Evolutionary conservation across 2,113 vertebrate genomes (phyloP), one percentile per base, ranked within the genome.

Genomic region (Asarcornis scutulata): DNA sequence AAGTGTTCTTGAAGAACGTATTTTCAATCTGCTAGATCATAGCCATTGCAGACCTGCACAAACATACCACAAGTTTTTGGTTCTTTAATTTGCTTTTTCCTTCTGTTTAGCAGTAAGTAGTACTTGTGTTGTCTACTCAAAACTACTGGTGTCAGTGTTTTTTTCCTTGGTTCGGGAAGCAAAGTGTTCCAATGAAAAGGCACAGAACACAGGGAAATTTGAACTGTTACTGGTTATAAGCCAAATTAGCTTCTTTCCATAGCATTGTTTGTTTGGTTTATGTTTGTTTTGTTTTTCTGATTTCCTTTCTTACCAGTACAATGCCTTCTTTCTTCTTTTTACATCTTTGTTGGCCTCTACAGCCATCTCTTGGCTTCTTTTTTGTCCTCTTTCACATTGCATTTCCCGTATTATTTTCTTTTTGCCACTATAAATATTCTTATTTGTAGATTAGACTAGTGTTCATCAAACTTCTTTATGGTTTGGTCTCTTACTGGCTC

Each of bases 391-490:
- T 83, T 76, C 36, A 76, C 88, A 66, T n/a, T 85, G 75, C 48
- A 85, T 95, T 91, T 87, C 11, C 3, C 11, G 71, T 94, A 66
- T 77, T 95, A 38, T 80, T 95, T 83, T 95, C 56, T 25, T 64
- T 74, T 50, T 94, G n/a, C 80, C 66, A 55, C 36, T 95, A 89
- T 52, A 91, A 40, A 80, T 92, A 64, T 85, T 87, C 62, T 92
- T 2, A 1, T 91, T 74, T 93, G 10, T 76, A 62, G 53, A 48
- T 88, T 83, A 91, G 63, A 50, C 36, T 44, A 44, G 17, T 25
- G 62, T 83, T 96, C 58, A 58, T 91, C 85, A 88, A 84, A 87
- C 58, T 73, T 92, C 77, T 92, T 95, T 93, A 60, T 91, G 83
- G 34, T 80, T 27, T 52, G 89, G 40, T 64, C 62, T 38, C 40